phyloP scores from a whole-genome alignment of 2,888 invertebrate species.

The Heteromyza rotundicornis region DNA sequence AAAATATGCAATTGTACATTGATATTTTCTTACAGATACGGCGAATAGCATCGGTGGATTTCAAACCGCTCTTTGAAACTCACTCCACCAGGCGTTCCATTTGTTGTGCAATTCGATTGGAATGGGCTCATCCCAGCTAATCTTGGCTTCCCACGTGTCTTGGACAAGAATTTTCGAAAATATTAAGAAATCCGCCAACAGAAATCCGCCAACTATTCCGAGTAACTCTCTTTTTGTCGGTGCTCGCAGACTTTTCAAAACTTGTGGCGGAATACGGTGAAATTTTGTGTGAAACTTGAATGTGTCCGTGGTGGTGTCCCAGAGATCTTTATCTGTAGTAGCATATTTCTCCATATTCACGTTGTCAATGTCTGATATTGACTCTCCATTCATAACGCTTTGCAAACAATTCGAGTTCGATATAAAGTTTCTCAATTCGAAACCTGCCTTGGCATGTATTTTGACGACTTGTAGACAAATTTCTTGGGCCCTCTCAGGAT shows the following conservation, averaged over 20 bases:
- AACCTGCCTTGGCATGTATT: constrained; percentile 25
- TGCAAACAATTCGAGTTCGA: constrained; percentile 21
- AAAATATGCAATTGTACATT: constrained; percentile 17
- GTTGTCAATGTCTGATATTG: background rate
- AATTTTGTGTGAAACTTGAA: constrained; percentile 22
- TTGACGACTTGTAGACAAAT: constrained; percentile 16
- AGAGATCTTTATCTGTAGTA: constrained; percentile 25
- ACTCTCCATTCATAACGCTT: background rate
- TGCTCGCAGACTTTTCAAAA: background rate
- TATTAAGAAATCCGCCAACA: constrained; percentile 15
- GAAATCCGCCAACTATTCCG: constrained; percentile 12
- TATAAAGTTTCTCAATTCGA: constrained; percentile 25
- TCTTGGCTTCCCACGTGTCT: constrained; percentile 18
- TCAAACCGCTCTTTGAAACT: background rate
- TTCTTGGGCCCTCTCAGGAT: constrained; percentile 20
- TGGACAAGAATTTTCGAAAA: constrained; percentile 22
- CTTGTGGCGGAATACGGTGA: constrained; percentile 1
- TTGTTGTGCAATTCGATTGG: constrained; percentile 4
- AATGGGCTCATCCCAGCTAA: constrained; percentile 18
- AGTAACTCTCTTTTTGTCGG: constrained; percentile 26
- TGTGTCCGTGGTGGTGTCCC: constrained; percentile 27
- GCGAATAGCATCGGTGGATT: constrained; percentile 10
- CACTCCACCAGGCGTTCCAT: constrained; percentile 17
- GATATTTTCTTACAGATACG: background rate
- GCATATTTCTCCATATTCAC: constrained; percentile 12